Conservation (phyloP, 2,888 invertebrate species). For the Melangyna quadrimaculata region DNA sequence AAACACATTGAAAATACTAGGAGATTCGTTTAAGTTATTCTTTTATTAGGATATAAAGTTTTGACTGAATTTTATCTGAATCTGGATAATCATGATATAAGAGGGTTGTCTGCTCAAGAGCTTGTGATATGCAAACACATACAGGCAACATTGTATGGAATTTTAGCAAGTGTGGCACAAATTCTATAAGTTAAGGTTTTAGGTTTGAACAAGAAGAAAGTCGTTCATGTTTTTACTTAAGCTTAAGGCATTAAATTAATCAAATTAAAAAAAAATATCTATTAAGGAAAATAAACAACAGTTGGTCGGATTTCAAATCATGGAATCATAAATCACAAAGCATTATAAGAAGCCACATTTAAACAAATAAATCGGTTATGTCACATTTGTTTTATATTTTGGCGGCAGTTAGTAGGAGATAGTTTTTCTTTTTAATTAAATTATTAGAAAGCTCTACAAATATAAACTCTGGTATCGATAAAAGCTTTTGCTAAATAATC, state of each 20-base stretch:
- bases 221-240: too few species aligned
- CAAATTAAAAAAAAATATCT: too few species aligned
- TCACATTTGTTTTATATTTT: background rate
- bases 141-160: background rate
- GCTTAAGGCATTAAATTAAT: background rate
- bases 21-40: background rate
- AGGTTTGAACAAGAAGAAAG: background rate
- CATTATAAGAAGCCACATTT: too few species aligned
- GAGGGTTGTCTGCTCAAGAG: background rate
- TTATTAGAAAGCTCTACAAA: background rate
- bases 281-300: too few species aligned
- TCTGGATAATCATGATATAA: background rate
- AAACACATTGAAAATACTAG: background rate
- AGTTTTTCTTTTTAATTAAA: background rate
- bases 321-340: too few species aligned
- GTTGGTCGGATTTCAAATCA: too few species aligned
- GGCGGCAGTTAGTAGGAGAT: background rate
- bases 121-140: background rate
- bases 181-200: too few species aligned
- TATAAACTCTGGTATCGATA: background rate
- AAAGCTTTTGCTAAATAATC: slow-evolving; percentile 11
- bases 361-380: too few species aligned
- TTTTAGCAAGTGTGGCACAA: too few species aligned
- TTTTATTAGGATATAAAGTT: background rate
- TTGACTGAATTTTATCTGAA: background rate